phyloP scores from a whole-genome alignment of 2,113 vertebrate species.

The Diadophis punctatus region DNA sequence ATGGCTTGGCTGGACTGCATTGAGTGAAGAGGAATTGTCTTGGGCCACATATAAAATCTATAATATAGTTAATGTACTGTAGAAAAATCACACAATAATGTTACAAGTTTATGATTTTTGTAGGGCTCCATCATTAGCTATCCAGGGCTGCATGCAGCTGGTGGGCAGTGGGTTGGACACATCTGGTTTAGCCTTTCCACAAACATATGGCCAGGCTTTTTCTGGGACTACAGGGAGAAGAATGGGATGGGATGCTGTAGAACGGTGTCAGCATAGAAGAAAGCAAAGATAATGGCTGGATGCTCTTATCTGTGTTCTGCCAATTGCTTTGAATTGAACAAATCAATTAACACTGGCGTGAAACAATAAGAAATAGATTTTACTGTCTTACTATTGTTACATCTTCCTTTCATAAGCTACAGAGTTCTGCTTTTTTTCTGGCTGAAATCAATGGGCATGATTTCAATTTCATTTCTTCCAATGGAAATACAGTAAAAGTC shows the following conservation, averaged over 20 bases:
- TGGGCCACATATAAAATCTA: too few species aligned
- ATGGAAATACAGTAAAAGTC: background rate
- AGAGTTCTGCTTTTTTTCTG: background rate
- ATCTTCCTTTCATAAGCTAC: background rate
- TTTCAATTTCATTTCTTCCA: background rate
- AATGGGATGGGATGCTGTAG: background rate
- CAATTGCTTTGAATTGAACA: constrained; percentile 28
- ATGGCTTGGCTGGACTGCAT: too few species aligned
- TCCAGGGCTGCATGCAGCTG: too few species aligned
- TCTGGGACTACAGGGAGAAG: background rate
- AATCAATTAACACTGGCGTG: constrained; percentile 28
- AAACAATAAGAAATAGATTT: background rate
- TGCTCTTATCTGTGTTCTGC: constrained; percentile 36
- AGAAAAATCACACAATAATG: too few species aligned
- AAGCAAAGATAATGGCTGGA: background rate
- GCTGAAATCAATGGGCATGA: background rate
- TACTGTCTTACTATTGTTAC: background rate
- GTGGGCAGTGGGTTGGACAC: too few species aligned
- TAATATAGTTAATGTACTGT: too few species aligned
- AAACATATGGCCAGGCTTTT: background rate
- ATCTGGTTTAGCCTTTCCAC: background rate
- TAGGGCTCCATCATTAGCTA: too few species aligned
- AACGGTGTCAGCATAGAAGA: background rate
- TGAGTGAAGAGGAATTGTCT: too few species aligned
- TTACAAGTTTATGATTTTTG: too few species aligned